A percentile compares a stretch with the other conserved stretches of the same genome.
phyloP scores from a whole-genome alignment of 2,797 vertebrate genomes.

The Pseudomugil gertrudae region DNA sequence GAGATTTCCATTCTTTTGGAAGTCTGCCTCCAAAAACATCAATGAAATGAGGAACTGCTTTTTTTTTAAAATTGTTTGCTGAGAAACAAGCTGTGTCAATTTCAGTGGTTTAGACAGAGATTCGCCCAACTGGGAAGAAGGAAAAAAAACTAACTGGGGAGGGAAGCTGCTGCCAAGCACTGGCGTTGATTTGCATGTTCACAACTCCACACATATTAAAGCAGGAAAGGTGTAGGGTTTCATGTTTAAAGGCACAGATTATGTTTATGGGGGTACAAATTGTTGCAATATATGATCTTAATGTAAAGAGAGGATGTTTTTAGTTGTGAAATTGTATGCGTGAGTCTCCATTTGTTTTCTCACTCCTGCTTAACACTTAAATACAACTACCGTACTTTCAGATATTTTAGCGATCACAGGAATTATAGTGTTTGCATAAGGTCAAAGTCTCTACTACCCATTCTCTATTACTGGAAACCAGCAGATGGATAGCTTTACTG shows the following conservation, averaged over 20 bases:
- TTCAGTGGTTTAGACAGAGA: background rate
- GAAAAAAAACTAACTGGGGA: no score
- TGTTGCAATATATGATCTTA: background rate
- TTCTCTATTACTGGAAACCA: constrained; percentile 32
- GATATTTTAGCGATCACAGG: background rate
- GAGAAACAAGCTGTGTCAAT: background rate
- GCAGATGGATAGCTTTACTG: constrained; percentile 71
- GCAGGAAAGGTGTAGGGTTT: background rate
- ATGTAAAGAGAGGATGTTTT: background rate
- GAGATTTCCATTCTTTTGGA: no score
- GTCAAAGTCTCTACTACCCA: background rate
- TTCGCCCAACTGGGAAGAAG: no score
- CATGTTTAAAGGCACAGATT: background rate
- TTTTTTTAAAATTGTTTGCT: background rate
- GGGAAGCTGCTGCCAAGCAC: background rate
- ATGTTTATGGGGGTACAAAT: background rate
- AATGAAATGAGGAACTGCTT: no score
- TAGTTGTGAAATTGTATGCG: background rate
- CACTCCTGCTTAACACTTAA: no score
- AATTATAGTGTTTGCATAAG: constrained; percentile 10
- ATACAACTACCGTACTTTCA: no score
- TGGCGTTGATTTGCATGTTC: background rate
- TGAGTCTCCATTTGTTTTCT: no score
- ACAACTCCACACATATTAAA: background rate
- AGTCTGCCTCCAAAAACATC: no score